Evolutionary conservation across 2,113 vertebrate genomes (phyloP).

Genomic region (Mugil cephalus): DNA sequence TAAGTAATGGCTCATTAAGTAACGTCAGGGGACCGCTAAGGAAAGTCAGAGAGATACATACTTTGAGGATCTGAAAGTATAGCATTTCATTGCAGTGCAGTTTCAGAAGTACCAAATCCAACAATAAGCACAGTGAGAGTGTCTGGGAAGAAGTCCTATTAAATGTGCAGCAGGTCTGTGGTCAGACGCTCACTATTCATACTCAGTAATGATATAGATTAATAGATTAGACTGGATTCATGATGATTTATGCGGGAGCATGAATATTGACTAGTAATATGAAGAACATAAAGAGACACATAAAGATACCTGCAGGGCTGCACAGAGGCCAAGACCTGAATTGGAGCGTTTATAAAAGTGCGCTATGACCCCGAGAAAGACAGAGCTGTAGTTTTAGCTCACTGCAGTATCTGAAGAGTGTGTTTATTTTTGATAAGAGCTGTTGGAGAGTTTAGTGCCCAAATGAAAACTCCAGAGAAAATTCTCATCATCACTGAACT

Average conservation of each 20-base stretch:
- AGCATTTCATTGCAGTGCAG: too few species aligned
- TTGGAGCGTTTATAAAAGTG: conserved; percentile 14
- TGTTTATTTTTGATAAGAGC: conserved; percentile 79
- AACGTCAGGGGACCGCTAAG: neutral
- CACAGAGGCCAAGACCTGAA: conserved; percentile 1
- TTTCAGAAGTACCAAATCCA: neutral
- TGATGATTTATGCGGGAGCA: neutral
- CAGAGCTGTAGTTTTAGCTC: conserved; percentile 16
- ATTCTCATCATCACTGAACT: conserved; percentile 70
- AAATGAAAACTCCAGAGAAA: conserved; percentile 73
- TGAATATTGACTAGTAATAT: too few species aligned
- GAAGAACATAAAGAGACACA: neutral
- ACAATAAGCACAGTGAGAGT: neutral
- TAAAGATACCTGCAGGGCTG: conserved; percentile 1
- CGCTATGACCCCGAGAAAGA: conserved; percentile 35
- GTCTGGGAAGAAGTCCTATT: neutral
- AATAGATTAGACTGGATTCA: neutral
- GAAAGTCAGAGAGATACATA: neutral
- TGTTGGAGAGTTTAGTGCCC: conserved; percentile 66
- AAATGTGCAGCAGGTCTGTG: neutral
- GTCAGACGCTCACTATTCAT: neutral
- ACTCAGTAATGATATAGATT: neutral
- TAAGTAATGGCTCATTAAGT: neutral
- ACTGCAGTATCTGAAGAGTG: conserved; percentile 28
- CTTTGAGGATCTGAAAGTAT: neutral